These are phyloP conservation scores for Phaethornis superciliosus DNA, from an alignment of 2,113 vertebrate genomes.

Conservation along the genomic window DNA sequence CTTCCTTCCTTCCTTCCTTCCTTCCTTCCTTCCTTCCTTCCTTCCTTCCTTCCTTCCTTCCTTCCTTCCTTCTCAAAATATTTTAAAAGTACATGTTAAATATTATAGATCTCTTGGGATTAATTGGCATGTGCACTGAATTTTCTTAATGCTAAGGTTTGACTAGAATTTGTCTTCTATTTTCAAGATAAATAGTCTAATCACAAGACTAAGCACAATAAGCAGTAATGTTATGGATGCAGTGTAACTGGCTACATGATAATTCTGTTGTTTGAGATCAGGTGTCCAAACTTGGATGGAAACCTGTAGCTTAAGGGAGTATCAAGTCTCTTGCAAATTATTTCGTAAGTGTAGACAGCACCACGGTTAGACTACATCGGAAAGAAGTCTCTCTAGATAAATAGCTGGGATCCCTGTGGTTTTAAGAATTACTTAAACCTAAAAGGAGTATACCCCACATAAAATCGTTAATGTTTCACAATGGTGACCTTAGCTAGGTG, in stretches of 20 bases:
- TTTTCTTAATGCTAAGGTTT: background rate
- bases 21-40: too few species aligned
- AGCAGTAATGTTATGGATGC: background rate
- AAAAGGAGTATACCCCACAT: background rate
- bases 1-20: too few species aligned
- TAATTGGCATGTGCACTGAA: background rate
- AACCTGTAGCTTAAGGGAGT: background rate
- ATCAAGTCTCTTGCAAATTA: background rate
- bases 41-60: too few species aligned
- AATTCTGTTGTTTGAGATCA: background rate
- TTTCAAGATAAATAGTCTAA: background rate
- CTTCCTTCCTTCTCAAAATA: background rate
- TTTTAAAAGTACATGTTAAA: background rate
- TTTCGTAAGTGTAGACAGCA: background rate
- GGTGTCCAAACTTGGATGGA: background rate
- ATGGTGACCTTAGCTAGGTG: background rate
- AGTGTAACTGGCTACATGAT: background rate
- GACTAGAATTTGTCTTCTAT: background rate
- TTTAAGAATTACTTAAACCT: background rate
- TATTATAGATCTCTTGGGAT: background rate
- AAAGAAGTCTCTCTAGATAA: background rate
- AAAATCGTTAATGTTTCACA: background rate
- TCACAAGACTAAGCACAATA: background rate
- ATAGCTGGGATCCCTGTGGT: accelerated
- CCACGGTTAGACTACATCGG: background rate